phyloP scores from a whole-genome alignment of 2,113 vertebrate species.

The Butorides virescens region DNA sequence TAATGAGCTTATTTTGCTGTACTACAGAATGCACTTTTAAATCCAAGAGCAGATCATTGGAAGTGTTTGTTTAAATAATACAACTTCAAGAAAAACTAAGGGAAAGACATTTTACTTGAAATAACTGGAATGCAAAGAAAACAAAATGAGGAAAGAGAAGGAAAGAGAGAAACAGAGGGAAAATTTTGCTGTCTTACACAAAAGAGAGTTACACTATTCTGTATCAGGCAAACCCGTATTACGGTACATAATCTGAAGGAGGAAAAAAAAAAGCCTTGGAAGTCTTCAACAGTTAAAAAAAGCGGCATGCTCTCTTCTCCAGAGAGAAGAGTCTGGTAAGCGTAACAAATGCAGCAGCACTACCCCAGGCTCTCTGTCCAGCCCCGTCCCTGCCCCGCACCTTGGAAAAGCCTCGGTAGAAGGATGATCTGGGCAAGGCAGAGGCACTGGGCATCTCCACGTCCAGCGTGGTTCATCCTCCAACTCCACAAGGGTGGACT shows the following conservation, averaged over 20 bases:
- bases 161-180: not conserved
- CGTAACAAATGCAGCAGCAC: not conserved
- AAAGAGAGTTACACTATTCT: not conserved
- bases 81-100: not conserved
- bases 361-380: not conserved
- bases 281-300: not conserved
- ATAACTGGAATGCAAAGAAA: not conserved
- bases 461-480: not conserved
- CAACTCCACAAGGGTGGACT: not conserved
- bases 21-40: not conserved
- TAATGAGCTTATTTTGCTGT: not conserved
- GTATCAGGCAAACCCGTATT: not conserved
- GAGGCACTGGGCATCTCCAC: not conserved
- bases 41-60: not conserved
- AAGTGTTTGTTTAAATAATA: not conserved
- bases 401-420: not conserved
- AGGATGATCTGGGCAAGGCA: not conserved
- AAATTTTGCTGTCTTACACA: not conserved
- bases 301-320: not conserved
- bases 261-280: not conserved
- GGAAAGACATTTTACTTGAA: not conserved
- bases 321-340: not conserved
- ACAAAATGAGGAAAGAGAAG: not conserved
- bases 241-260: not conserved
- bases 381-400: not conserved